phyloP scores from a whole-genome alignment of 1,140 invertebrate genomes.

The Platyscapa corneri region DNA sequence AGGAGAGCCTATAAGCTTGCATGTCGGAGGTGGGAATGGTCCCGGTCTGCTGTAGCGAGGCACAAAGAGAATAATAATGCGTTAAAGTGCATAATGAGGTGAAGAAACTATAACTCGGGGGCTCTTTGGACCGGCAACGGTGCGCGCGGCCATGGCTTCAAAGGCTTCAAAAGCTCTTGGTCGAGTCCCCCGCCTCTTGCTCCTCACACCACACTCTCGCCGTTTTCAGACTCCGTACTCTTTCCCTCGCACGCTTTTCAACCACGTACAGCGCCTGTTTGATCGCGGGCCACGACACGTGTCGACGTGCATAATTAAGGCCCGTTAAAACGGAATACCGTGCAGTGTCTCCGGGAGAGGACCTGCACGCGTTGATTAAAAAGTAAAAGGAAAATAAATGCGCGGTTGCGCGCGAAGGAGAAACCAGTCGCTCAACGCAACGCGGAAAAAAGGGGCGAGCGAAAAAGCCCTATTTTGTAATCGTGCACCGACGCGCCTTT shows the following conservation, averaged over 20 bases:
- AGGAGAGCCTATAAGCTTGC: not conserved
- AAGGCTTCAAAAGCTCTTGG: conserved; percentile 44
- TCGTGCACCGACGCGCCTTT: not conserved
- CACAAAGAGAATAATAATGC: conserved; percentile 66
- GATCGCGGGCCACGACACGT: conserved; percentile 2
- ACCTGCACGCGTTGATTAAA: no score
- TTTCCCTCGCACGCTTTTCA: conserved; percentile 19
- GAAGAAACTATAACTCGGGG: conserved; percentile 60
- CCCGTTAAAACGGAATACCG: not conserved
- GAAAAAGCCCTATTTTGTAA: not conserved
- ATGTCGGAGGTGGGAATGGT: conserved; percentile 45
- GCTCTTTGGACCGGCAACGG: conserved; percentile 19
- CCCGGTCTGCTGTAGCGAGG: conserved; percentile 14
- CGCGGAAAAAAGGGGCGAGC: no score
- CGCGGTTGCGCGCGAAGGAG: not conserved
- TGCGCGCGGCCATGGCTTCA: conserved; percentile 49
- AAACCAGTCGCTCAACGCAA: no score
- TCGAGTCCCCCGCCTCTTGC: not conserved
- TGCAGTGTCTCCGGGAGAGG: not conserved
- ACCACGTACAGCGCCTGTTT: not conserved
- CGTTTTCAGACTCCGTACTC: not conserved
- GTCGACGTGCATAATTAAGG: not conserved
- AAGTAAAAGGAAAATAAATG: not conserved
- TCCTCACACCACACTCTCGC: not conserved
- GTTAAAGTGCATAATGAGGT: conserved; percentile 66